Evolutionary conservation across 2,797 vertebrate genomes (phyloP), one percentile per base, ranked within the genome.

Genomic region (Naso thynnoides): DNA sequence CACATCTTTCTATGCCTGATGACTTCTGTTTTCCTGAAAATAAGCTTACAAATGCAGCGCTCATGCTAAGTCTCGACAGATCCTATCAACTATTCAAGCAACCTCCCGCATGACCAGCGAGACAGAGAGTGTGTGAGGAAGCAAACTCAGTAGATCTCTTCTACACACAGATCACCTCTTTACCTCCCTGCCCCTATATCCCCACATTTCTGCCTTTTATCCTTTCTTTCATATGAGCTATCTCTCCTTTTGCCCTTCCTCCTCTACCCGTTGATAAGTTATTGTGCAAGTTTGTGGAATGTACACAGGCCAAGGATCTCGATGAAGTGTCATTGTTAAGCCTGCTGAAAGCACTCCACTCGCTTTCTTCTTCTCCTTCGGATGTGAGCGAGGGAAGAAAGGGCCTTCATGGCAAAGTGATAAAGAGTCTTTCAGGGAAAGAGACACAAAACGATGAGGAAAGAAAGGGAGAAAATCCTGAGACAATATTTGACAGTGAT

Each of bases 251-350:
- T 70, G 74, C 83, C 86, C 84, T 90, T 90, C 89, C 86, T 92
- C 88, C 73, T 88, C 87, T 90, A 56, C 77, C 74, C 84, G 59
- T 56, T 74, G 90, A 91, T 93, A 90, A 91, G 86, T 91, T 91
- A 90, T 93, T 94, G 92, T 92, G 90, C 89, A 91, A 84, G 77
- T 81, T 64, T 62, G 76, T 78, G 90, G 92, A 94, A 93, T 93
- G 91, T 90, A 90, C 91, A 92, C 91, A 91, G 78, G 53, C 80
- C 81, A 65, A 81, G 72, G 68, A 88, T 87, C 86, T 90, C 56
- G 69, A 84, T 70, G 84, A 83, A 80, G 78, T 76, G 73, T 81
- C 81, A 87, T 92, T 90, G 90, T 91, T 87, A 84, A 59, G 70
- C 85, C 79, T 85, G 88, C 72, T 81, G 70, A 89, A 89, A 88